Evolutionary conservation across 1,140 invertebrate species (phyloP), one percentile per base, ranked within the genome.

Genomic region (Magallana ariakensis): DNA sequence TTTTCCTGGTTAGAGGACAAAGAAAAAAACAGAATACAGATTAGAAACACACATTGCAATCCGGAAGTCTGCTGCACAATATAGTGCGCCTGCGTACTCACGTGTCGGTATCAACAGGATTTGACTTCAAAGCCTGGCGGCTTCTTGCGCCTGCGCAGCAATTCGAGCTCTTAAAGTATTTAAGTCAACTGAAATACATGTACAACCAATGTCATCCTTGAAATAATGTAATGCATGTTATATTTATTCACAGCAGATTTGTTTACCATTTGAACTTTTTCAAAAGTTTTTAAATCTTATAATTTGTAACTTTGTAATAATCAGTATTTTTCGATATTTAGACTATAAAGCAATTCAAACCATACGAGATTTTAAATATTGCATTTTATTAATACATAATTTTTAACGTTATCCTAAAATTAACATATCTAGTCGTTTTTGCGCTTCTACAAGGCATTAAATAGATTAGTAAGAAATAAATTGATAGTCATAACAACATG

Each of bases 121-220:
- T 22, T 75, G 66, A 75, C 26, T 75, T 75, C 22, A 19, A 19
- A 19, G 66, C 15, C 66, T 75, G 66, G 82, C 82, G 55, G 16
- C 56, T 81, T 82, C 55, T 82, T 86, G 75, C 85, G 80, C 80
- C 62, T 86, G 82, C 55, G 82, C 82, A 84, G 82, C 82, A 46
- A 86, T 86, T 86, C 80, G 80, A 86, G 85, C 85, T 54, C 85
- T 57, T 86, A 86, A 86, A 81, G 75, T 81, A 81, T 82, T 81
- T 86, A 86, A 86, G 80, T 86, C 85, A 81, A 86, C 85, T 86
- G 85, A 86, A 86, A 86, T 60, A 66, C n/a, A n/a, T n/a, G n/a
- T n/a, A n/a, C 57, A 86, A 86, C n/a, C 82, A 84, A 58, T 33
- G 55, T 33, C 26, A 26, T 26, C 53, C 8, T 58, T 54, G 80